Evolutionary conservation across 1,140 invertebrate genomes (phyloP).

Genomic region (Sminthurides bifidus): DNA sequence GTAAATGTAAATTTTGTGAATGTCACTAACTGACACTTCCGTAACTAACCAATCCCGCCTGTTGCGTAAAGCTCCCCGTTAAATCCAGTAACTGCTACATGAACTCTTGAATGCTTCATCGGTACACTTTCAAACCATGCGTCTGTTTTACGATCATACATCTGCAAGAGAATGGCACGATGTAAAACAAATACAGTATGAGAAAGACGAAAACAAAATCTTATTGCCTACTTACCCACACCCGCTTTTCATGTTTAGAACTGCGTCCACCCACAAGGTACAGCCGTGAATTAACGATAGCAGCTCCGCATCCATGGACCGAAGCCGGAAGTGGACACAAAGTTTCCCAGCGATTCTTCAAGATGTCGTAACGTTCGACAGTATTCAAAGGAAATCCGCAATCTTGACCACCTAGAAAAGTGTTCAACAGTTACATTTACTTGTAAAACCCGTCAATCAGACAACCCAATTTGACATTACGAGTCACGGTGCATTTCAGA

Average conservation of each 20-base stretch:
- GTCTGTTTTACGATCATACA: slow-evolving; percentile 31
- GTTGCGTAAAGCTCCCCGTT: slow-evolving; percentile 33
- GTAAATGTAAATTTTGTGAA: neutral
- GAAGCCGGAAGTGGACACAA: slow-evolving; percentile 30
- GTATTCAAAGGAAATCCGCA: slow-evolving; percentile 29
- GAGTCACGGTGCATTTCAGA: slow-evolving; percentile 1
- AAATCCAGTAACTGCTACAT: slow-evolving; percentile 31
- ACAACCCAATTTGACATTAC: neutral
- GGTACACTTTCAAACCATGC: slow-evolving; percentile 31
- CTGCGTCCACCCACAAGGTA: slow-evolving; percentile 32
- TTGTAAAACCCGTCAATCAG: neutral
- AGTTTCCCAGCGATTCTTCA: slow-evolving; percentile 32
- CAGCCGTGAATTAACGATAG: slow-evolving; percentile 31
- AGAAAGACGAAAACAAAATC: neutral
- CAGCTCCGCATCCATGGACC: slow-evolving; percentile 33
- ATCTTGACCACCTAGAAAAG: slow-evolving; percentile 29
- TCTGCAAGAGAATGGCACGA: slow-evolving; percentile 16
- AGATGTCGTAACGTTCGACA: slow-evolving; percentile 32
- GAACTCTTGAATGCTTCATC: slow-evolving; percentile 32
- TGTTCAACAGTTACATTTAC: neutral
- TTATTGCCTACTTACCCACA: slow-evolving; percentile 34
- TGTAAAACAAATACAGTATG: neutral
- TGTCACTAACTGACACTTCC: neutral
- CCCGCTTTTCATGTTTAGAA: slow-evolving; percentile 31
- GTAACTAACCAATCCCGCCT: slow-evolving; percentile 33